These are phyloP conservation scores for Caerostris extrusa DNA, from an alignment of 1,140 invertebrate genomes.

Conservation along the genomic window DNA sequence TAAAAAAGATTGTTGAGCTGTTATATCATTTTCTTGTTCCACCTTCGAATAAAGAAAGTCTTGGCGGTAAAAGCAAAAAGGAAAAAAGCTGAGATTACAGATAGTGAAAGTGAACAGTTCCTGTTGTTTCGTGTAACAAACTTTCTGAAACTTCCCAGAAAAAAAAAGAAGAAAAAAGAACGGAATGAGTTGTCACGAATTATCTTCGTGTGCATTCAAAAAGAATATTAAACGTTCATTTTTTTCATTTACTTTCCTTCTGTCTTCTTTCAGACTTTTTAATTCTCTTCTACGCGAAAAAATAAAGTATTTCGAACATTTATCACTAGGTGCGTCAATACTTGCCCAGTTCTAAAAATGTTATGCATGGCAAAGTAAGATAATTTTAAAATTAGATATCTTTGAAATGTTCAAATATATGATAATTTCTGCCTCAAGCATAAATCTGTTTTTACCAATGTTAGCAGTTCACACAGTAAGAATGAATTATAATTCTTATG, in stretches of 20 bases:
- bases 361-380: no score
- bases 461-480: no score
- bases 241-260: background rate
- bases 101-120: constrained; percentile 30
- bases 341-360: no score
- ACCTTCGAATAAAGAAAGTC: constrained; percentile 26
- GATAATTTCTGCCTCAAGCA: no score
- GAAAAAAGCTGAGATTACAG: background rate
- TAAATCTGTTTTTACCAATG: no score
- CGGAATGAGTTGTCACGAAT: constrained; percentile 32
- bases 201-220: constrained; percentile 43
- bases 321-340: no score
- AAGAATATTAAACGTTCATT: background rate
- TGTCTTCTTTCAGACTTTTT: background rate
- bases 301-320: background rate
- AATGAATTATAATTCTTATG: no score
- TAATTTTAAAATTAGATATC: no score
- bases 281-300: background rate
- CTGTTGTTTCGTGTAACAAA: constrained; percentile 43
- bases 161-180: background rate
- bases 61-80: background rate
- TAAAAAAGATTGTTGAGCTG: background rate
- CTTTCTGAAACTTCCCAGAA: constrained; percentile 30
- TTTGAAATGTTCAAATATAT: no score
- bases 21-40: constrained; percentile 40